Percentiles rank a stretch among this genome's conserved stretches.
Conservation (phyloP, 2,888 invertebrate genomes). For the Pachycephus smyrnensis region DNA sequence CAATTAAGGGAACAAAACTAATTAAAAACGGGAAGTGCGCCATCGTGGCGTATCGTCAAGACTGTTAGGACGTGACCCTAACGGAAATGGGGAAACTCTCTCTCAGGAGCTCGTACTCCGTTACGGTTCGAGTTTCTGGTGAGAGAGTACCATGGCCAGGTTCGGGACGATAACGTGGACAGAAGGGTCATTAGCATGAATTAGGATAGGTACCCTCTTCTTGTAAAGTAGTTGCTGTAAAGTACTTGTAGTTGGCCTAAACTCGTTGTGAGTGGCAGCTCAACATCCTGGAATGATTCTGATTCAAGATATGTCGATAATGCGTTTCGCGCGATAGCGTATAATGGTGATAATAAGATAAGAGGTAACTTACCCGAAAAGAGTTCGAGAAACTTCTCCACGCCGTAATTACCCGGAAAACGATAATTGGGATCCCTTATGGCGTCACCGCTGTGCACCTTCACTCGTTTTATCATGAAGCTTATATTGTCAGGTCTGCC, state of each 20-base stretch:
- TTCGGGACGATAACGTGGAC: not conserved
- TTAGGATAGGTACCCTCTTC: not conserved
- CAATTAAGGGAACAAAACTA: not conserved
- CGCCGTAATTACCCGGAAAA: slow-evolving; percentile 95
- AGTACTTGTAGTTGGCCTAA: not conserved
- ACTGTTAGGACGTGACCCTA: not conserved
- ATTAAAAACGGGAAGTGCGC: not conserved
- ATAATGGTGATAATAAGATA: not conserved
- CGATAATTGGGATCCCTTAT: slow-evolving; percentile 88
- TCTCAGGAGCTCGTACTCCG: not conserved
- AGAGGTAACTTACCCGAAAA: slow-evolving; percentile 82
- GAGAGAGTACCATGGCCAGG: not conserved
- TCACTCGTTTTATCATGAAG: slow-evolving; percentile 96
- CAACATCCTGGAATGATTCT: not conserved
- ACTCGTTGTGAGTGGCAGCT: not conserved
- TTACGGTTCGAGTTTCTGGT: not conserved
- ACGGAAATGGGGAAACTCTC: not conserved
- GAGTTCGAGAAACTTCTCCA: slow-evolving; percentile 97
- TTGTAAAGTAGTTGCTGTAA: not conserved
- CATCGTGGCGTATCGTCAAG: not conserved
- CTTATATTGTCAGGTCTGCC: slow-evolving; percentile 92
- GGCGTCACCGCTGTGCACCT: slow-evolving; percentile 90
- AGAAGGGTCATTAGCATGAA: not conserved
- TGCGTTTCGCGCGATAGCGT: not conserved
- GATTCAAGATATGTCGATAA: not conserved